These are phyloP conservation scores for Acrobasis consociella DNA, from an alignment of 2,888 invertebrate species.

Conservation along the genomic window DNA sequence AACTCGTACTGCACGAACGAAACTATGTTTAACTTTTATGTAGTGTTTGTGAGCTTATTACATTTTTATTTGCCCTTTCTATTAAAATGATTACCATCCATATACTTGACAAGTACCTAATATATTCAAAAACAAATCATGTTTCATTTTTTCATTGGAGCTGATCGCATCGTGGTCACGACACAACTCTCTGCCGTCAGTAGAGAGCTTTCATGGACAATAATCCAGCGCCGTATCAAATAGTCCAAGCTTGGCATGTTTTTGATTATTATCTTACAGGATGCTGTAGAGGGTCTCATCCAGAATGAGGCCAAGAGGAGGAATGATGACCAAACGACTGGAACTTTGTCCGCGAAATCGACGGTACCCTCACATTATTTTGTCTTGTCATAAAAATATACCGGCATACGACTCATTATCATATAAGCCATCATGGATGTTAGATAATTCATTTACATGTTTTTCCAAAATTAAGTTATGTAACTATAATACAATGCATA, in stretches of 20 bases:
- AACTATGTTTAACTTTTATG: slow-evolving; percentile 25
- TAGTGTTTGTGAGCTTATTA: slow-evolving; percentile 55
- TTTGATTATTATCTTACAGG: slow-evolving; percentile 69
- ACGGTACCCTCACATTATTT: slow-evolving; percentile 52
- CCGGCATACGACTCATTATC: slow-evolving; percentile 6
- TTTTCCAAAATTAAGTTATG: no score
- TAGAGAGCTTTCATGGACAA: not conserved
- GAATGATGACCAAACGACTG: slow-evolving; percentile 58
- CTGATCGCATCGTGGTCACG: slow-evolving; percentile 2
- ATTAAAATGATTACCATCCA: slow-evolving; percentile 21
- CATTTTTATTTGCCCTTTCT: slow-evolving; percentile 31
- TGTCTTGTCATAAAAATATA: slow-evolving; percentile 9
- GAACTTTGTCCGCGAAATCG: slow-evolving; percentile 55
- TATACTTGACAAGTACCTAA: slow-evolving; percentile 23
- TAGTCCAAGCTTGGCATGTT: slow-evolving; percentile 65
- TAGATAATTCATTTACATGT: slow-evolving; percentile 4
- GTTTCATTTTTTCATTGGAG: not conserved
- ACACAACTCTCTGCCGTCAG: slow-evolving; percentile 1
- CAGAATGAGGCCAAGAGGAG: slow-evolving; percentile 65
- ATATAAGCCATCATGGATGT: not conserved
- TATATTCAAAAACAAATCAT: slow-evolving; percentile 13
- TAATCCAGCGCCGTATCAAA: slow-evolving; percentile 18
- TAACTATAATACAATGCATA: no score
- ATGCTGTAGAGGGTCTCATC: slow-evolving; percentile 63
- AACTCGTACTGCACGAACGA: slow-evolving; percentile 29